These are phyloP conservation scores for Habroteleia sp. DNA, from an alignment of 2,888 invertebrate genomes.

Conservation along the genomic window DNA sequence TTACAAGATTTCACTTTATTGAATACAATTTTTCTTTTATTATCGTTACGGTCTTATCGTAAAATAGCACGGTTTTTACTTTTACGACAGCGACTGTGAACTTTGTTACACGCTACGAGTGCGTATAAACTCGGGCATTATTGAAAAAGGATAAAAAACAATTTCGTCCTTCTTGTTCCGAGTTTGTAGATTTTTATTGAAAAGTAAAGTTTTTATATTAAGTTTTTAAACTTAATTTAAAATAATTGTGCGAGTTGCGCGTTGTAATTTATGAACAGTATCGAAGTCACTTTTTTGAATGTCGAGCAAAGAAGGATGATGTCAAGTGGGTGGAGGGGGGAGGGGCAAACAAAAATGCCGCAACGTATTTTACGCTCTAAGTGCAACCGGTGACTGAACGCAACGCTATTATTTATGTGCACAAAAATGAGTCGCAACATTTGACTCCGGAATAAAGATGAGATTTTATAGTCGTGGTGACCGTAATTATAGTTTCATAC, in stretches of 20 bases:
- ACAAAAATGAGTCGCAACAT: conserved; percentile 52
- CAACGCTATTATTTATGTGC: conserved; percentile 44
- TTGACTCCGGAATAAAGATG: conserved; percentile 50
- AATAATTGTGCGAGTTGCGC: conserved; percentile 39
- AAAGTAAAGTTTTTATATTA: conserved; percentile 28
- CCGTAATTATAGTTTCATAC: conserved; percentile 59
- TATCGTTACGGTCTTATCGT: conserved; percentile 40
- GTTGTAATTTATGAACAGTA: conserved; percentile 46
- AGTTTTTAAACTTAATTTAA: conserved; percentile 41
- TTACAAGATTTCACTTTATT: conserved; percentile 52
- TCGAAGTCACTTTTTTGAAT: conserved; percentile 23
- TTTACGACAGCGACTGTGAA: conserved; percentile 45
- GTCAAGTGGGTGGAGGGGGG: background rate
- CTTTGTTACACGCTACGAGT: conserved; percentile 42
- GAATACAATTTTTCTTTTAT: conserved; percentile 56
- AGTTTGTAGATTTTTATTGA: conserved; percentile 36
- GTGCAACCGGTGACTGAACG: conserved; percentile 43
- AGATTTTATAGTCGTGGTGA: conserved; percentile 50
- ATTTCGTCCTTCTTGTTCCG: conserved; percentile 10
- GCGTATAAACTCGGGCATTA: conserved; percentile 40
- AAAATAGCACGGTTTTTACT: conserved; percentile 49
- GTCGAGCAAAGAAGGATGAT: conserved; percentile 3
- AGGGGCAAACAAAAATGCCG: conserved; percentile 32
- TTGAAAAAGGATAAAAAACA: conserved; percentile 45
- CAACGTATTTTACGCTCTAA: conserved; percentile 39